Base-by-base conservation (phyloP, 2,113 vertebrate genomes). In the Colius striatus region DNA sequence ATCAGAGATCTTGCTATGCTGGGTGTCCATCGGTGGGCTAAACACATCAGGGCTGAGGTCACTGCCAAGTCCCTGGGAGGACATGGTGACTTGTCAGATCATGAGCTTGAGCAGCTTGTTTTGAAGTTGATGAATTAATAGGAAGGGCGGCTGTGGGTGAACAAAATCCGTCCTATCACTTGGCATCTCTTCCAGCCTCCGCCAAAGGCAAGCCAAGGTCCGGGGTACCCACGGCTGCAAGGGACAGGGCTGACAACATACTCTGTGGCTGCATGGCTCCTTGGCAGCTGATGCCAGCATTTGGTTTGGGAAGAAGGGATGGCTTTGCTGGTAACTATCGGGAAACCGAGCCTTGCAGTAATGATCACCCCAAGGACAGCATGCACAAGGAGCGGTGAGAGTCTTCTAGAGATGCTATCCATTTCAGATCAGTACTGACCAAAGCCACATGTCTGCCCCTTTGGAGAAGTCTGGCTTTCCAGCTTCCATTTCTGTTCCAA, bases 61-160 rank as follows among this genome's bases (percentile, higher is more conserved):
- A 48, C 4, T 17, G 29, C 65, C 86, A 51, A 71, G 73, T 2
- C 34, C 65, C 83, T 13, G 45, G 17, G 23, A 72, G 38, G 68
- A 53, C 72, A 61, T 0, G 0, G 84, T 78, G 86, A 94, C 65
- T 70, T 89, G 86, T 75, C 89, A 90, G 90, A 57, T 82, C 41
- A 0, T 84, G 90, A 96, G 60, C 85, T 36, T 13, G 72, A 80
- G 86, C 32, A 62, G 86, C 65, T 90, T 1, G 0, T 83, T 92
- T 32, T 22, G 67, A 90, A 94, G 80, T 16, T 70, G 83, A 85
- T 75, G 89, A 92, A 80, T 66, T 80, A 77, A 48, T 83, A 90
- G 86, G 51, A 92, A 75, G 72, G 72, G 34, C 0, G 1, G 61
- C 65, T 57, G 48, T 34, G 43, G 71, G 30, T 43, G 71, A 61